Base-by-base conservation (phyloP, 2,797 vertebrate genomes). In the Chelon auratus region DNA sequence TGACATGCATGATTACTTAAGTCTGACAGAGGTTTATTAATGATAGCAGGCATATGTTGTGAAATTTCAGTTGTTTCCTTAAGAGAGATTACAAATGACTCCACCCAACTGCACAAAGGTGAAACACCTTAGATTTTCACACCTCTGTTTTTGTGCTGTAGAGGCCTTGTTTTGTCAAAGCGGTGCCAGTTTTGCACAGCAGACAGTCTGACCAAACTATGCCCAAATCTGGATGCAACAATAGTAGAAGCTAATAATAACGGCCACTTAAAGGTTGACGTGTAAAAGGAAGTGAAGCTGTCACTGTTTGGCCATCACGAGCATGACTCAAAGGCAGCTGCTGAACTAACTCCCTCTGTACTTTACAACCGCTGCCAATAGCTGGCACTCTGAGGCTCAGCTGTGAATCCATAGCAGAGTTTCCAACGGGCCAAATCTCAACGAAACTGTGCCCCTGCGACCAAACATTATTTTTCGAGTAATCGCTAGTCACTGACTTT, bases 321-420 rank as follows among this genome's bases (percentile, higher is more conserved):
- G 42, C 24, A 59, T 81, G 69, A 82, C 72, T 87, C 81, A 76
- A 48, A 60, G 54, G 67, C 67, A 83, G 71, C 68, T 80, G 82
- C 13, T 67, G 13, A 48, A 56, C 69, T 70, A 48, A 56, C 69
- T 70, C 60, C 37, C 53, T 64, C 63, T 55, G 42, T 42, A 62
- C 43, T 72, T 62, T 18, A 51, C 36, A 66, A 86, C 73, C 80
- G 75, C 75, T 82, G 81, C 43, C 8, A 1, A 53, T 17, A 77
- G 47, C 66, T 60, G 47, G 33, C 43, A 42, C 68, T 20, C 33
- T 61, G 11, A 51, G n/a, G 62, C 68, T 12, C 10, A 4, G 0
- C 55, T 24, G 24, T 68, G 72, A 45, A 75, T 9, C 17, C 26
- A 47, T 60, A 61, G 48, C 45, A 10, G 24, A 8, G 12, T 69